These are phyloP conservation scores for Venustaconcha ellipsiformis DNA, from an alignment of 1,140 invertebrate genomes.

Conservation along the genomic window DNA sequence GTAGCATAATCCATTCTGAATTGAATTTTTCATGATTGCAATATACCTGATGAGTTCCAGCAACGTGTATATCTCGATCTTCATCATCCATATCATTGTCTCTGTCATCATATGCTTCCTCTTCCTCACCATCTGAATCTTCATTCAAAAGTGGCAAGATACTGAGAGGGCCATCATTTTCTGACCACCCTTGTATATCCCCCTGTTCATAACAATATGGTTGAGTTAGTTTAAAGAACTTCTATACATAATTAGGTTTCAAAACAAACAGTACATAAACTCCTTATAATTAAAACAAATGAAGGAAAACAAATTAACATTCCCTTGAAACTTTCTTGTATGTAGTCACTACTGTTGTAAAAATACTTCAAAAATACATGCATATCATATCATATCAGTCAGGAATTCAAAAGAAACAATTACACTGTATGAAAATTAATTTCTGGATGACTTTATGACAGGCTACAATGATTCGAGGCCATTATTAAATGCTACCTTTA, in stretches of 20 bases:
- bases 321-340: background rate
- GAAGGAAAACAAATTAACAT: too few relatives aligned
- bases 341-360: background rate
- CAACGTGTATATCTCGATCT: background rate
- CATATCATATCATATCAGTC: background rate
- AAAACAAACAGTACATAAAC: too few relatives aligned
- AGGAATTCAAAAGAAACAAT: too few relatives aligned
- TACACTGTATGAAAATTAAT: too few relatives aligned
- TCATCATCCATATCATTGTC: slow-evolving; percentile 7
- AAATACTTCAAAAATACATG: background rate
- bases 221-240: background rate
- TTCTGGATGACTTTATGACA: too few relatives aligned
- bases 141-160: slow-evolving; percentile 32
- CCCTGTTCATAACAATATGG: background rate
- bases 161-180: slow-evolving; percentile 22
- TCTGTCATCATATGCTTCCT: slow-evolving; percentile 13
- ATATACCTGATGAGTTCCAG: background rate
- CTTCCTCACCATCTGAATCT: slow-evolving; percentile 31
- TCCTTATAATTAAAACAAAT: too few relatives aligned
- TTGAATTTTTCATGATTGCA: too few relatives aligned
- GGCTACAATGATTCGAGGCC: too few relatives aligned
- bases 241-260: background rate
- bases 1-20: slow-evolving; percentile 49
- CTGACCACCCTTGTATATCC: slow-evolving; percentile 38
- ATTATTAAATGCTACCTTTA: slow-evolving; percentile 12